These are phyloP conservation scores for Drosophila tsacasi DNA, from an alignment of 1,140 invertebrate genomes.

Conservation along the genomic window DNA sequence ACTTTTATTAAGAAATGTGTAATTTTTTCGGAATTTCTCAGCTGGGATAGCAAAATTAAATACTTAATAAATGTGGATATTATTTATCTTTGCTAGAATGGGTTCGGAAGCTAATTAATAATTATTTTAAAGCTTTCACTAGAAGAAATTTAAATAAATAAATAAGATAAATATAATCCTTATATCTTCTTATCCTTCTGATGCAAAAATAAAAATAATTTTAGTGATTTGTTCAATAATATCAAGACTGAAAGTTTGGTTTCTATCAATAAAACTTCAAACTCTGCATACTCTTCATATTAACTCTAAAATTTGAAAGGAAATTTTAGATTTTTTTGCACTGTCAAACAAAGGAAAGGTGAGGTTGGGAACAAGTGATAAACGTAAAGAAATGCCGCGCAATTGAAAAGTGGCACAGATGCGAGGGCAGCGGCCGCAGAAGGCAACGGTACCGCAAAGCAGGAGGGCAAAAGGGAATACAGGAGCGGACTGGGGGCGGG, in stretches of 20 bases:
- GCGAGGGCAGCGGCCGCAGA: constrained; percentile 49
- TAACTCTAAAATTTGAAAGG: neutral
- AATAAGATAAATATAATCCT: neutral
- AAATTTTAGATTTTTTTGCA: constrained; percentile 9
- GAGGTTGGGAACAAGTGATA: constrained; percentile 57
- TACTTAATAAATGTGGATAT: no score
- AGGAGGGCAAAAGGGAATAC: constrained; percentile 20
- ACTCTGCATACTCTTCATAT: neutral
- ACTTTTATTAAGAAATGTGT: no score
- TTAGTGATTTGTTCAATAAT: neutral
- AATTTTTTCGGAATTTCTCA: no score
- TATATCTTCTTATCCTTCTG: neutral
- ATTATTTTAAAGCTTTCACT: no score
- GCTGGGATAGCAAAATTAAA: no score
- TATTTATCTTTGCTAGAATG: no score
- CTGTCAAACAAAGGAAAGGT: constrained; percentile 22
- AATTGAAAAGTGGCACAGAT: constrained; percentile 80
- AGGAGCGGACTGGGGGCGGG: constrained; percentile 35
- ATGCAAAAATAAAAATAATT: neutral
- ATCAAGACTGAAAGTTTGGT: neutral
- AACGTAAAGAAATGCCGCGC: constrained; percentile 74
- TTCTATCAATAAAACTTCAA: neutral
- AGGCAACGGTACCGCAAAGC: constrained; percentile 59
- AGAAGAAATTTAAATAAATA: neutral
- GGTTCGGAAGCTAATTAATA: no score